Base-by-base conservation (phyloP, 2,113 vertebrate genomes). In the Chionomys nivalis region DNA sequence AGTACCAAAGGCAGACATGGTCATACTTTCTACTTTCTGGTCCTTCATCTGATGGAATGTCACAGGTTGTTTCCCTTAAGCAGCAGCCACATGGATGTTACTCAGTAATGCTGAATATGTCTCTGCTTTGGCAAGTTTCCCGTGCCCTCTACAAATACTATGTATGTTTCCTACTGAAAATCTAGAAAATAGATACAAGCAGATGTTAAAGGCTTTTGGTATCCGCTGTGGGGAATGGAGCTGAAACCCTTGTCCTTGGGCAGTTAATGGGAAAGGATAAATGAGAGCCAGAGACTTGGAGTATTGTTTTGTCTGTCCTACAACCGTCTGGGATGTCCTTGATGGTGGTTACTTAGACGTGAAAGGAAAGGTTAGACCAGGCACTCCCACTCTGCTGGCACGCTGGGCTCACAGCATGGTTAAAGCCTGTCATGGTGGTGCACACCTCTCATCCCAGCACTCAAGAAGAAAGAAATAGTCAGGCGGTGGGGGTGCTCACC, bases 101-200 rank as follows among this genome's bases (percentile, higher is more conserved):
- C 39, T 47, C 39, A n/a, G 49, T 75, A 44, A 66, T 31, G 72
- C 1, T 49, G 63, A 19, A 2, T 36, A 72, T 5, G 1, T 39
- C n/a, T 83, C 61, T 72, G 73, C 36, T 72, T 90, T 93, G 19
- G 12, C 36, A 55, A 19, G 9, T 58, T 58, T 49, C 42, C 85
- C 70, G 52, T 65, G 39, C 44, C 19, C 55, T 1, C 52, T 87
- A 39, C 65, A 87, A 75, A 44, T 39, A 31, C 23, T 28, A 26
- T 21, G 12, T 28, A 42, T 19, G 33, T 76, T 82, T 65, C 31
- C 31, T 55, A 28, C 23, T 72, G n/a, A 89, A 93, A 39, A 52
- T 85, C 47, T 75, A 86, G 44, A 55, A 70, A 83, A 61, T 39
- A 95, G 28, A 92, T n/a, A 49, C 85, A 61, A 75, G 44, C 6